Conservation (phyloP, 2,797 vertebrate genomes). For the Eulemur albifrons region DNA sequence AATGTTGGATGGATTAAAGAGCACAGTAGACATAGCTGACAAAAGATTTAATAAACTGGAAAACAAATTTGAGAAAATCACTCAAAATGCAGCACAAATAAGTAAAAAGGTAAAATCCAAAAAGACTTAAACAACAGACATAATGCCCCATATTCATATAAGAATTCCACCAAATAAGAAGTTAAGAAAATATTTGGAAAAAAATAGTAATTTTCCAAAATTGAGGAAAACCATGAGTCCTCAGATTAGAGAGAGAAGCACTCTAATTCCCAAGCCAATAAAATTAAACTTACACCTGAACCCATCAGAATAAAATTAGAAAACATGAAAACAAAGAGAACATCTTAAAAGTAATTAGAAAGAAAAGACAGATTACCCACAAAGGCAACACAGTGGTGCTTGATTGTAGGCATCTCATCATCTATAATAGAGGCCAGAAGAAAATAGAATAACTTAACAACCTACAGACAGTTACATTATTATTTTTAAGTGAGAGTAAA, state of each 20-base stretch:
- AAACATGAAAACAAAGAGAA: conserved; percentile 4
- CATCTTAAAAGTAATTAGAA: neutral
- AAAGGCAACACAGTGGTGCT: neutral
- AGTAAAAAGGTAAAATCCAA: neutral
- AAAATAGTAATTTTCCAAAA: neutral
- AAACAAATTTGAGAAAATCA: neutral
- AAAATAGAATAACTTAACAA: neutral
- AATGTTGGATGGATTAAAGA: neutral
- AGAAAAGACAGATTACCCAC: neutral
- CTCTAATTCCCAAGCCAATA: neutral
- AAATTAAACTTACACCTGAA: neutral
- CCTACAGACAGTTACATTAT: neutral
- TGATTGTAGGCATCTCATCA: neutral
- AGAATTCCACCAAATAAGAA: neutral
- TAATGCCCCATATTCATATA: neutral
- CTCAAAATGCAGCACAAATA: neutral
- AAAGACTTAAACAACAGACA: neutral
- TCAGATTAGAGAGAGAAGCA: neutral
- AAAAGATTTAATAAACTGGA: neutral
- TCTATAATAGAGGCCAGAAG: neutral
- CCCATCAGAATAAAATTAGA: neutral
- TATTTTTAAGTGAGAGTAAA: neutral
- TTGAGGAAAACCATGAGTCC: neutral
- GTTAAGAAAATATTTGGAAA: neutral
- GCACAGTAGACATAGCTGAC: neutral